phyloP scores from a whole-genome alignment of 2,797 vertebrate genomes.

The Sarcophilus harrisii region DNA sequence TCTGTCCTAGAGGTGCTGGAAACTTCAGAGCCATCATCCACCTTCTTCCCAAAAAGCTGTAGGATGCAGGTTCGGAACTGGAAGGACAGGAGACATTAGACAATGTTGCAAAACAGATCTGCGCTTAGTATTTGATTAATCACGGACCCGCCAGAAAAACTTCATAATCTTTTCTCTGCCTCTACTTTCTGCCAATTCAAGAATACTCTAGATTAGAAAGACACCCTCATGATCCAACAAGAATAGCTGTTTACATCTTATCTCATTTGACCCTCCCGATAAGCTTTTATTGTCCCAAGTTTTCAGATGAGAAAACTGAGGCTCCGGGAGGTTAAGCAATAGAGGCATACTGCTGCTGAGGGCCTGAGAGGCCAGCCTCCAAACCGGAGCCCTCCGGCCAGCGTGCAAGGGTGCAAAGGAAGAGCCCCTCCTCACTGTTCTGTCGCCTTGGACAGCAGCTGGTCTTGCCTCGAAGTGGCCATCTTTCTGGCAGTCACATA shows the following conservation, averaged over 20 bases:
- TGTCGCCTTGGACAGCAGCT: neutral
- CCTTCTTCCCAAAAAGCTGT: constrained; percentile 92
- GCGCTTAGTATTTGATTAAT: neutral
- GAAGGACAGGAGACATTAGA: constrained; percentile 41
- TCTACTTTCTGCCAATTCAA: neutral
- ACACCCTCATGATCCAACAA: neutral
- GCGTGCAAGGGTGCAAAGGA: neutral
- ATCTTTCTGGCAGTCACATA: neutral
- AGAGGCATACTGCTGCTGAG: neutral
- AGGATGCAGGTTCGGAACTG: constrained; percentile 93
- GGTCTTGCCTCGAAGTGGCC: neutral
- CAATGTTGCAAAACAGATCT: constrained; percentile 13
- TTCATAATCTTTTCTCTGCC: neutral
- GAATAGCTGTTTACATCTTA: neutral
- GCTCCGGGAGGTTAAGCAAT: neutral
- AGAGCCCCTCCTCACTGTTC: neutral
- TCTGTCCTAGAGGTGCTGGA: constrained; percentile 91
- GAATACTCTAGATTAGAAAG: neutral
- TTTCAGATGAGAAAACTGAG: neutral
- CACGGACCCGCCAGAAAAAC: neutral
- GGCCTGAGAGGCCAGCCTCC: neutral
- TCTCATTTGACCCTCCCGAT: neutral
- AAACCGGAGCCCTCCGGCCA: neutral
- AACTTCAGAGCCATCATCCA: constrained; percentile 91
- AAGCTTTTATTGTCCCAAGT: neutral